A percentile compares a stretch with the other conserved stretches of the same genome.
These are phyloP conservation scores for Dreissena polymorpha DNA, from an alignment of 1,140 invertebrate species.

Conservation along the genomic window DNA sequence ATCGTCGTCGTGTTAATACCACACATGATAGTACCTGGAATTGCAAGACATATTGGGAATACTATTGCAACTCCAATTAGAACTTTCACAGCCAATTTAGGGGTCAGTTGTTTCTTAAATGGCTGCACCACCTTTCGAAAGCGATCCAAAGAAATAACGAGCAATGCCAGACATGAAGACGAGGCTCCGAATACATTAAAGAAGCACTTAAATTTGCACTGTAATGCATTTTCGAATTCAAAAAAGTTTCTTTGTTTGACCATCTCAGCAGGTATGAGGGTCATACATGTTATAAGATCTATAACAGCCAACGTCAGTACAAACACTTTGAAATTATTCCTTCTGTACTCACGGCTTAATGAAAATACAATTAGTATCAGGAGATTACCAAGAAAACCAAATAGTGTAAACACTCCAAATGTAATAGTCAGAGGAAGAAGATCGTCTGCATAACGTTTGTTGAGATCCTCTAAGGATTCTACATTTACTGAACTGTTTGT, in stretches of 20 bases:
- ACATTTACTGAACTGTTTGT: too few species aligned
- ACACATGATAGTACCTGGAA: conserved; percentile 41
- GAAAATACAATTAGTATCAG: conserved; percentile 34
- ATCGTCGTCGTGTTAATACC: conserved; percentile 21
- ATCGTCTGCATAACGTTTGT: conserved; percentile 32
- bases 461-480: conserved; percentile 20
- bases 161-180: conserved; percentile 11
- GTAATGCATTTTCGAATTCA: conserved; percentile 13
- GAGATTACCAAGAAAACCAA: conserved; percentile 27
- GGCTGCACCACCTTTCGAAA: conserved; percentile 39
- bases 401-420: conserved; percentile 28
- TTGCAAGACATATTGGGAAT: conserved; percentile 15
- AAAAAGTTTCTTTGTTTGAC: conserved; percentile 41
- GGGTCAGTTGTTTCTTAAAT: conserved; percentile 41
- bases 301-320: conserved; percentile 33
- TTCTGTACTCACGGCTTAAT: conserved; percentile 20
- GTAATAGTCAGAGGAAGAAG: conserved; percentile 32
- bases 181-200: conserved; percentile 34
- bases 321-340: conserved; percentile 51
- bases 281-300: conserved; percentile 34
- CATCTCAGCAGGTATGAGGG: conserved; percentile 49
- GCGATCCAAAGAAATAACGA: conserved; percentile 41
- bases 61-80: conserved; percentile 22
- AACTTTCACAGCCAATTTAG: conserved; percentile 18
- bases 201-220: conserved; percentile 49